A percentile compares a stretch with the other conserved stretches of the same genome.
phyloP scores from a whole-genome alignment of 2,113 vertebrate genomes.

The Penelope pileata region DNA sequence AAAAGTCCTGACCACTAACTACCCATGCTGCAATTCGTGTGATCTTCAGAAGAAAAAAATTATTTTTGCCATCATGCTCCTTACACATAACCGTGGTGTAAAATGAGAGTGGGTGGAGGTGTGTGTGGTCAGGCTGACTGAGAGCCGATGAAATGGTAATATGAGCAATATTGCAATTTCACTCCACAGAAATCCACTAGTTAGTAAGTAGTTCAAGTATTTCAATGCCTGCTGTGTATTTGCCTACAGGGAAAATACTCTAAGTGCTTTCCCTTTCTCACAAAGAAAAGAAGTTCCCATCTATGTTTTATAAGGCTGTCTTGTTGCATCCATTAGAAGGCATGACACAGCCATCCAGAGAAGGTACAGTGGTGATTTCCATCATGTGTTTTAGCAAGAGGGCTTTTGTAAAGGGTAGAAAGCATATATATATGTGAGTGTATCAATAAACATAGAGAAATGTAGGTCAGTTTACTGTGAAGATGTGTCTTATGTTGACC shows the following conservation, averaged over 20 bases:
- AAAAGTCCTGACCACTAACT: background rate
- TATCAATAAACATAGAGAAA: background rate
- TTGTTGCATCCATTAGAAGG: conserved; percentile 31
- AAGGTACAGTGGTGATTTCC: background rate
- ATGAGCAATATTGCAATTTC: background rate
- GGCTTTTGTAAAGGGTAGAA: background rate
- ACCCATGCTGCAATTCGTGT: rapidly evolving
- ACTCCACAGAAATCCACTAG: background rate
- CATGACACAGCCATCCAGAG: background rate
- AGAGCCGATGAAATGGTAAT: background rate
- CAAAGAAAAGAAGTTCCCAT: conserved; percentile 32
- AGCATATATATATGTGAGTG: background rate
- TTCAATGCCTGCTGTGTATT: conserved; percentile 33
- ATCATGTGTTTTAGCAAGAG: background rate
- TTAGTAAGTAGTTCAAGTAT: conserved; percentile 37
- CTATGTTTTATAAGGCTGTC: conserved; percentile 45
- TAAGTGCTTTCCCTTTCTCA: conserved; percentile 48
- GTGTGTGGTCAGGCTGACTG: background rate
- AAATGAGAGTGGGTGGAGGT: background rate
- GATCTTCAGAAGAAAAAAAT: background rate
- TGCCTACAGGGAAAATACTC: conserved; percentile 53
- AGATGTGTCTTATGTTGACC: background rate
- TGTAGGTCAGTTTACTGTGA: background rate
- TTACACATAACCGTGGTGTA: background rate
- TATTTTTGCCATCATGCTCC: background rate